A percentile compares a stretch with the other conserved stretches of the same genome.
Conservation (phyloP, 2,888 invertebrate species). For the Boloria euphrosyne region DNA sequence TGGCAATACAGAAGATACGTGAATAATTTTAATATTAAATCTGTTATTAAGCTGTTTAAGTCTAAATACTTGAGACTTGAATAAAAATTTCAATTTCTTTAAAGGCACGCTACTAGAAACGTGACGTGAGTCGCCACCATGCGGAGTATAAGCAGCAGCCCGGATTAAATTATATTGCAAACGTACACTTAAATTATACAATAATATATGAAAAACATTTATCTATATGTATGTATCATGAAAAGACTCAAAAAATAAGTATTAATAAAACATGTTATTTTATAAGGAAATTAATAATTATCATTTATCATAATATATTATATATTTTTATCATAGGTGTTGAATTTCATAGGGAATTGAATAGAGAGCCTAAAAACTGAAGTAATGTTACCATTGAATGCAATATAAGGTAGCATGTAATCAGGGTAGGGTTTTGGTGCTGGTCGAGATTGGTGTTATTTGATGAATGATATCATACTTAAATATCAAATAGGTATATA, state of each 20-base stretch:
- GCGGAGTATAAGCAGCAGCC: neutral
- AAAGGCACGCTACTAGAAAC: slow-evolving; percentile 18
- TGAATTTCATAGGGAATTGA: neutral
- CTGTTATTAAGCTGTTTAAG: neutral
- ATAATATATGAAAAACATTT: neutral
- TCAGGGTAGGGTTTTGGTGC: slow-evolving; percentile 67
- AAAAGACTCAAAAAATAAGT: too few relatives aligned
- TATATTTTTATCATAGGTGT: slow-evolving; percentile 4
- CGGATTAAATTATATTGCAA: neutral
- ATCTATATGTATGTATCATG: neutral
- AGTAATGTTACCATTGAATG: neutral
- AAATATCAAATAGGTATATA: slow-evolving; percentile 4
- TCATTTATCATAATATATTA: neutral
- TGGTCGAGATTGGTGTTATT: slow-evolving; percentile 43
- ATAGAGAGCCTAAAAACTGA: neutral
- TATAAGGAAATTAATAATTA: neutral
- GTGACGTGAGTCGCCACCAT: neutral
- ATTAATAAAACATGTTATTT: too few relatives aligned
- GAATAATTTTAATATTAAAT: too few relatives aligned
- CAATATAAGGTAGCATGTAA: slow-evolving; percentile 25
- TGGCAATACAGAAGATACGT: too few relatives aligned
- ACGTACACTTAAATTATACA: neutral
- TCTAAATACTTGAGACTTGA: neutral
- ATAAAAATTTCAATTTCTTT: slow-evolving; percentile 7
- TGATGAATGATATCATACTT: slow-evolving; percentile 9